Base-by-base conservation (phyloP, 2,797 vertebrate species). In the Cyprinodon diabolis region DNA sequence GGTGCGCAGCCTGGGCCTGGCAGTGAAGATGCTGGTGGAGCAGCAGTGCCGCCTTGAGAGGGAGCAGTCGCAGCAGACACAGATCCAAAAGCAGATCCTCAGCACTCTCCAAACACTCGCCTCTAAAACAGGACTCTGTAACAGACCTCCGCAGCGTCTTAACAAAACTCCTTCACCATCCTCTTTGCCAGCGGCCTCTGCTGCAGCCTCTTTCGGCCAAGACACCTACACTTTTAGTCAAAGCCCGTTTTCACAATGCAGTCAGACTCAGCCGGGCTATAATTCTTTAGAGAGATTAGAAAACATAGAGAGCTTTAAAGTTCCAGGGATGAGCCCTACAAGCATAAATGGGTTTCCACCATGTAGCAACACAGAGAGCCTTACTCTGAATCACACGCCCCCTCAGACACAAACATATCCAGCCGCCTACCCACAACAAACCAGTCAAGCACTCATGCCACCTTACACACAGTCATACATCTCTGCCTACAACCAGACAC, bases 1-100 rank as follows among this genome's bases (percentile, higher is more conserved):
- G 86, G 79, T 97, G 40, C 95, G 91, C 75, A 94, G 91, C 75
- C 89, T 97, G 79, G 93, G 93, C 21, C 89, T 95, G 79, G 95
- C 94, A 0, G 86, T 97, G 79, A 95, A 96, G 0, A 57, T 87
- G 37, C 89, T 97, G 69, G 93, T 94, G 65, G 95, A 97, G 88
- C 93, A 95, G 74, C 96, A 97, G 74, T 90, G 92, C 71, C 87
- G 76, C 10, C 84, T 96, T 84, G 96, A 96, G 43, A 92, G 92
- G 17, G 96, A 96, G 85, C 95, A 97, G 85, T 87, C 83, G 2
- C 95, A 96, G 75, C 96, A 96, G 89, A 97, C 96, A 1, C 92
- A 92, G 54, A 90, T 96, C 78, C 97, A 97, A 89, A 96, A 94
- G 76, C 96, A 97, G 90, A 94, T 97, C 81, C 93, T 97, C 69